phyloP scores from a whole-genome alignment of 2,888 invertebrate species.

The Cotesia congregata region DNA sequence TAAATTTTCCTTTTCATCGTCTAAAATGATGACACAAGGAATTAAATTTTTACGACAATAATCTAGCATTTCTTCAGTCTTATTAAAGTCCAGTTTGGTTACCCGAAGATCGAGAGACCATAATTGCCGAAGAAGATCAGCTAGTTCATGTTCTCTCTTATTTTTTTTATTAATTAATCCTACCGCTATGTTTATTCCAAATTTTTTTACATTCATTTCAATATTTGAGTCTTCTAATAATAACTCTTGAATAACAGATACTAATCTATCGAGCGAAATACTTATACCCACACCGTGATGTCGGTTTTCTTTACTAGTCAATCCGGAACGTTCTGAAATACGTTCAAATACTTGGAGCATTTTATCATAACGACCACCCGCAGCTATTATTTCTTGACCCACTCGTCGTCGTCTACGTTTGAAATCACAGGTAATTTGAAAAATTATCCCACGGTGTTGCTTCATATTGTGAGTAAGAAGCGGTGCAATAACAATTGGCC shows the following conservation, averaged over 20 bases:
- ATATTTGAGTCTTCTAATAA: conserved; percentile 67
- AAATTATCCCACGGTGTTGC: conserved; percentile 79
- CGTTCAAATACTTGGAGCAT: conserved; percentile 82
- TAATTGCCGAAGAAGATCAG: conserved; percentile 74
- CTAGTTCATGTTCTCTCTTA: conserved; percentile 74
- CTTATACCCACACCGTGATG: conserved; percentile 86
- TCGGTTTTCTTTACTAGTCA: conserved; percentile 62
- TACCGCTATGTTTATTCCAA: conserved; percentile 76
- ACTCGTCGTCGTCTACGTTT: conserved; percentile 73
- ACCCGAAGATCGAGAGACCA: conserved; percentile 81
- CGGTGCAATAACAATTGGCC: conserved; percentile 75
- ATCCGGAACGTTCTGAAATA: conserved; percentile 67
- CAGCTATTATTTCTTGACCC: conserved; percentile 82
- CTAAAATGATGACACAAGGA: conserved; percentile 77
- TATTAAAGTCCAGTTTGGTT: conserved; percentile 75
- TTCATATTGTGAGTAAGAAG: conserved; percentile 76
- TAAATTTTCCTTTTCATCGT: conserved; percentile 74
- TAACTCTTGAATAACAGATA: conserved; percentile 73
- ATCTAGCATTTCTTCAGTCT: conserved; percentile 76
- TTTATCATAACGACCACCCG: conserved; percentile 91
- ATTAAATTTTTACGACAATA: conserved; percentile 62
- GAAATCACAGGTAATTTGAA: conserved; percentile 77
- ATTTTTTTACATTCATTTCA: conserved; percentile 65
- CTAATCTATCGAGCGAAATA: conserved; percentile 85
- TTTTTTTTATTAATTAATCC: conserved; percentile 76